Evolutionary conservation across 2,888 invertebrate species (phyloP).

Genomic region (Tenthredo mesomela): DNA sequence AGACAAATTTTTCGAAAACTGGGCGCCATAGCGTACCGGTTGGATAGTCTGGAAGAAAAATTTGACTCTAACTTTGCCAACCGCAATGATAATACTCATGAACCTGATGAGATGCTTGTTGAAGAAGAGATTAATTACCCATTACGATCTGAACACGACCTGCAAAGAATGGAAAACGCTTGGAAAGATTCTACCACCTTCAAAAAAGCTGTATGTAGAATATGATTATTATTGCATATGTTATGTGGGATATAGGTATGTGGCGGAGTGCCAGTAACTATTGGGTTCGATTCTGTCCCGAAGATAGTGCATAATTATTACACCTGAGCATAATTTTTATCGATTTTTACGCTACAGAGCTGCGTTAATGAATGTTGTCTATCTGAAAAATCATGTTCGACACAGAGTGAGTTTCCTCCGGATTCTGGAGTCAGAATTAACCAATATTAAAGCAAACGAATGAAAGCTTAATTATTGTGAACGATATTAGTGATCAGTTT

Average conservation of each 20-base stretch:
- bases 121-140: slow-evolving; percentile 1
- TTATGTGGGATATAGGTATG: neutral
- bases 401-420: neutral
- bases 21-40: neutral
- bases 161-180: neutral
- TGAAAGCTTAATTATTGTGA: neutral
- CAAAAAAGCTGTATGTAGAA: slow-evolving; percentile 21
- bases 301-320: neutral
- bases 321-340: neutral
- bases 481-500: neutral
- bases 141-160: neutral
- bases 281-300: neutral
- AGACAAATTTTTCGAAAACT: neutral
- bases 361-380: neutral
- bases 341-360: neutral
- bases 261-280: neutral
- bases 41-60: neutral
- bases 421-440: neutral
- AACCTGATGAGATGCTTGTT: neutral
- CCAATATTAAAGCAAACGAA: neutral
- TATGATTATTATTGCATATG: neutral
- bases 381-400: neutral
- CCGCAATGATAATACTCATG: neutral
- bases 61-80: neutral
- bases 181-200: neutral